Base-by-base conservation (phyloP, 2,113 vertebrate species). In the Leptosomus discolor region DNA sequence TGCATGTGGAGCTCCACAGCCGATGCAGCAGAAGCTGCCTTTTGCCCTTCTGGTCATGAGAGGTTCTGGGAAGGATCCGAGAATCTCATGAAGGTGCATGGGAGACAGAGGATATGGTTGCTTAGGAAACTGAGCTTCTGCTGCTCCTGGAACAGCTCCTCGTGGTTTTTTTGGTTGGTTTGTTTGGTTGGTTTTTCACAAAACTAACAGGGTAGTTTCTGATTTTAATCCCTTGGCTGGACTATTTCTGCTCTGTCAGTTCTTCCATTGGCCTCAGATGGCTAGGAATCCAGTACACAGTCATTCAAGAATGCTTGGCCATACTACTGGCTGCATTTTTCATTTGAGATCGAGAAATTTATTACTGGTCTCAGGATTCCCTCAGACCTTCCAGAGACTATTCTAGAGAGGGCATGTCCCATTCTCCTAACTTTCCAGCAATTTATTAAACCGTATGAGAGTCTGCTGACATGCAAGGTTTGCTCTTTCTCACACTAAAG, bases 401-500 rank as follows among this genome's bases (percentile, higher is more conserved):
- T 71, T 77, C 64, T 29, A 41, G 50, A 92, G 46, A 86, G 50
- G n/a, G 24, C 37, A 74, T 16, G 9, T 74, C 51, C 60, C 73
- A 34, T 50, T 74, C 76, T 81, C 54, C n/a, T 76, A 77, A 78
- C 69, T 46, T 89, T 78, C 27, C 60, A 89, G 86, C 92, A 87
- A 88, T 85, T 90, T 63, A 94, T 94, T 97, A 94, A 95, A 67
- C 91, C 17, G 32, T 8, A 11, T 15, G 26, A 86, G 61, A 77
- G 56, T 39, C 64, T 78, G 68, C 63, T 88, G 88, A 64, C 43
- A 93, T 29, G 60, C 68, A 77, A 96, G 60, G 64, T 77, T 95
- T 95, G 64, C 12, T 94, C 45, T 89, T 90, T 94, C 95, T 87
- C 92, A 94, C 79, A 92, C 41, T 86, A 5, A 89, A 92, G 56